Percentiles rank a stretch among this genome's conserved stretches.
Evolutionary conservation across 1,140 invertebrate species (phyloP).

Genomic region (Telenomus remus): DNA sequence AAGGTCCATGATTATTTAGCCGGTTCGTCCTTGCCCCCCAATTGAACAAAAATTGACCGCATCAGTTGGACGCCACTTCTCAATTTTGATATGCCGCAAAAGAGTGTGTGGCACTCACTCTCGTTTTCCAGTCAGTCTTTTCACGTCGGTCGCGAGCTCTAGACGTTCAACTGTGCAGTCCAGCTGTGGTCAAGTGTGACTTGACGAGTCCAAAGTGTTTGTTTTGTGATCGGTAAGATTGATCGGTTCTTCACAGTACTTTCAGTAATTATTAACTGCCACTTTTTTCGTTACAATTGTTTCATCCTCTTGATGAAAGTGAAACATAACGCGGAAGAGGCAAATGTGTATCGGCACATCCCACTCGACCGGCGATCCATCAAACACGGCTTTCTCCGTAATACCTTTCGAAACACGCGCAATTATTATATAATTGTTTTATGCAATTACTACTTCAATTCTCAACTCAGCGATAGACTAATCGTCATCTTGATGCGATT

Average conservation of each 20-base stretch:
- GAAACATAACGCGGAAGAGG: slow-evolving; percentile 6
- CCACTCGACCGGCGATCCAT: slow-evolving; percentile 14
- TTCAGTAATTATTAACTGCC: neutral
- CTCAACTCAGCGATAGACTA: neutral
- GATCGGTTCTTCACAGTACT: too few species aligned
- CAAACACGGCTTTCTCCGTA: slow-evolving; percentile 20
- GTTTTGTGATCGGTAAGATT: too few species aligned
- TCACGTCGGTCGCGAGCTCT: neutral
- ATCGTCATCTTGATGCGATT: neutral
- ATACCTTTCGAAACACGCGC: slow-evolving; percentile 15
- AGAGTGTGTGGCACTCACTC: neutral
- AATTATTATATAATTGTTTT: slow-evolving; percentile 22
- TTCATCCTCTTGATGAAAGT: neutral
- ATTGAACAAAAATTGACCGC: too few species aligned
- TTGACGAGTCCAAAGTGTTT: too few species aligned
- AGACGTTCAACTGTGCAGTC: neutral
- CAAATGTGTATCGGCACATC: slow-evolving; percentile 7
- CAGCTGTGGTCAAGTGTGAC: neutral
- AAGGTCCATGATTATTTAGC: neutral
- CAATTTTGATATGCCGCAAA: neutral
- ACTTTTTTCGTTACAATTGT: neutral
- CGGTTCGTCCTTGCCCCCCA: neutral
- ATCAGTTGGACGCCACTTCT: neutral
- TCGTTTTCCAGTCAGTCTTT: slow-evolving; percentile 6
- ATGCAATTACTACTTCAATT: slow-evolving; percentile 7